Base-by-base conservation (phyloP, 2,888 invertebrate species). In the Acheta domesticus region DNA sequence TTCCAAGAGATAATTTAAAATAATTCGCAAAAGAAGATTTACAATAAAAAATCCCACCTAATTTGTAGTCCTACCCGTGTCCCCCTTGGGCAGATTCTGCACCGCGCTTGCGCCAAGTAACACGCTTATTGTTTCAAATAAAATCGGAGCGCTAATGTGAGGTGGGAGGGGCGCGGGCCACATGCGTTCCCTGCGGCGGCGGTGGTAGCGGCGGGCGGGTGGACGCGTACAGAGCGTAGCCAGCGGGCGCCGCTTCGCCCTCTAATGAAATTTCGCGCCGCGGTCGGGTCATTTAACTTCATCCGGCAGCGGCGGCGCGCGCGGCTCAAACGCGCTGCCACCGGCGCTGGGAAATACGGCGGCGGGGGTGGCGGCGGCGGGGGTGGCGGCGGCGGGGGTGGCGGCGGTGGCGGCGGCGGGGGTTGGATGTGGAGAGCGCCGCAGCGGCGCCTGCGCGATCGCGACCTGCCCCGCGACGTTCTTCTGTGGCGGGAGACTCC, bases 261-360 rank as follows among this genome's bases (percentile, higher is more conserved):
- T 62, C 62, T 62, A 62, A 62, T 62, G 62, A 62, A 62, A 62
- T 62, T 62, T 62, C 62, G 62, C 62, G 62, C 62, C 62, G 62
- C 62, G n/a, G 16, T 62, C 62, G 62, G 62, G 16, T n/a, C 62
- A 62, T 62, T 62, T 62, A 62, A 62, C 62, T 62, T 62, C n/a
- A 62, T 62, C 62, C n/a, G 62, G 62, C n/a, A 8, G 62, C 14
- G 16, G 62, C 62, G 62, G 62, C 62, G 62, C 62, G 62, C 14
- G 8, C 16, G n/a, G 62, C 16, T 62, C 62, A n/a, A 62, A 62
- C 62, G 62, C 62, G 16, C 8, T 19, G 62, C 16, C 62, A 14
- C n/a, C 62, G 62, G 16, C 62, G 36, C n/a, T 8, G 19, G 19
- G 62, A 19, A 19, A 16, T 12, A 19, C 14, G 4, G 62, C 19